Percentiles rank a stretch among this genome's conserved stretches.
phyloP scores from a whole-genome alignment of 1,140 invertebrate genomes.

The Eupeodes corollae region DNA sequence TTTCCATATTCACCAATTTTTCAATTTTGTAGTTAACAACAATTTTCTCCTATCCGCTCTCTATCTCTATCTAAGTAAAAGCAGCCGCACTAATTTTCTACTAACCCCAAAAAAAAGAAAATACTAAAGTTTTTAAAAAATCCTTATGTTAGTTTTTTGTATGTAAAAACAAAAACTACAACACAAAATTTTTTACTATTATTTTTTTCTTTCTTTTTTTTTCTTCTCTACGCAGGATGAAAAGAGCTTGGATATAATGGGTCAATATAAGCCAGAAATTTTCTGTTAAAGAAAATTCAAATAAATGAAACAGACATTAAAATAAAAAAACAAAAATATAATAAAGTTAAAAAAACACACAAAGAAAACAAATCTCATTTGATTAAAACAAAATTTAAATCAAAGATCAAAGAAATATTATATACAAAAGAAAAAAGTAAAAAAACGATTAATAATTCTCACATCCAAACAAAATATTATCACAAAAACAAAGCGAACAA shows the following conservation, averaged over 20 bases:
- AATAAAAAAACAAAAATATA: slow-evolving; percentile 3
- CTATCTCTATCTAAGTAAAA: no score
- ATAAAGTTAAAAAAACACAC: slow-evolving; percentile 2
- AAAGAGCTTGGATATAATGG: slow-evolving; percentile 71
- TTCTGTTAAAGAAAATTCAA: slow-evolving; percentile 51
- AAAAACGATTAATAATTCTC: no score
- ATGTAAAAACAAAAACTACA: no score
- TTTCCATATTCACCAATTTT: no score
- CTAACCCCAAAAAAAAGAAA: no score
- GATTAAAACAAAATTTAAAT: not conserved
- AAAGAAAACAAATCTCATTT: not conserved
- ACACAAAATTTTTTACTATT: slow-evolving; percentile 39
- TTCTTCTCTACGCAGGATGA: slow-evolving; percentile 47
- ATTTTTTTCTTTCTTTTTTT: slow-evolving; percentile 33
- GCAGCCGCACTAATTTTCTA: no score
- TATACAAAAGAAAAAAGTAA: not conserved
- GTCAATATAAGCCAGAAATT: slow-evolving; percentile 73
- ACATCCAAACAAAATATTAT: not conserved
- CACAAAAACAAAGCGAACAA: not conserved
- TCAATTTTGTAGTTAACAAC: no score
- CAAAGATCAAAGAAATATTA: not conserved
- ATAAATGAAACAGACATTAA: slow-evolving; percentile 1
- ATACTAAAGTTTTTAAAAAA: no score
- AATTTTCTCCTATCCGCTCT: no score
- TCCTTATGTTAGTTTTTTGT: no score